These are phyloP conservation scores for Sylvietta virens DNA, from an alignment of 2,113 vertebrate genomes.

Conservation along the genomic window DNA sequence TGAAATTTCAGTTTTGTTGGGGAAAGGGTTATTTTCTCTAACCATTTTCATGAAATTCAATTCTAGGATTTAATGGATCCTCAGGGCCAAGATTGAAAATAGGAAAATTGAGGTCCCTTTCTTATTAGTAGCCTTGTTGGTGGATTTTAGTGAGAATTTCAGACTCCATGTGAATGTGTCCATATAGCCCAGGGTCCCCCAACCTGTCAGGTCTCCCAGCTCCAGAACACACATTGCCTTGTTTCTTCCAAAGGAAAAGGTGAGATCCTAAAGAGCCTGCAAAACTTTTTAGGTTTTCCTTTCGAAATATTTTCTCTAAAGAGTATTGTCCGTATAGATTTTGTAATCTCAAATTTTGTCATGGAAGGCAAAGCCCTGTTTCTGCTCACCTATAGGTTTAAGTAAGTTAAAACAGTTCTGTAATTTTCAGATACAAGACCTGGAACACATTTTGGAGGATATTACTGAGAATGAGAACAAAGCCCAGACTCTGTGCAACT, in stretches of 20 bases:
- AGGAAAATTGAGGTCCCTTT: neutral
- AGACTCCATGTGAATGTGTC: neutral
- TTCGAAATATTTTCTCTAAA: neutral
- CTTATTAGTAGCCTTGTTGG: neutral
- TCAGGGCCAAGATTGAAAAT: neutral
- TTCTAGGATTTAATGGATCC: neutral
- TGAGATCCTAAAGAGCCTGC: neutral
- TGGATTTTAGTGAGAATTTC: neutral
- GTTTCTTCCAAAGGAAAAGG: neutral
- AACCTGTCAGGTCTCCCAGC: neutral
- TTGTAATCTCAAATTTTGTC: neutral
- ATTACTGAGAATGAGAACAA: slow-evolving; percentile 74
- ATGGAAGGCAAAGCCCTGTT: neutral
- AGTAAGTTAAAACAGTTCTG: neutral
- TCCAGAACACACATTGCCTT: neutral
- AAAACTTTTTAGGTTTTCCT: neutral
- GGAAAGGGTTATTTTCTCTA: neutral
- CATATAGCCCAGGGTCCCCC: neutral
- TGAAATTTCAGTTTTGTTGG: neutral
- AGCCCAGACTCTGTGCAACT: slow-evolving; percentile 72
- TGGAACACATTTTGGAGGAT: slow-evolving; percentile 74
- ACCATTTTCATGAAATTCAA: neutral
- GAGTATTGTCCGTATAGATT: neutral
- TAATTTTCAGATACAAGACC: slow-evolving; percentile 74
- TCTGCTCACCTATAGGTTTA: neutral